These are phyloP conservation scores for Ia io DNA, from an alignment of 2,113 vertebrate genomes.

Conservation along the genomic window DNA sequence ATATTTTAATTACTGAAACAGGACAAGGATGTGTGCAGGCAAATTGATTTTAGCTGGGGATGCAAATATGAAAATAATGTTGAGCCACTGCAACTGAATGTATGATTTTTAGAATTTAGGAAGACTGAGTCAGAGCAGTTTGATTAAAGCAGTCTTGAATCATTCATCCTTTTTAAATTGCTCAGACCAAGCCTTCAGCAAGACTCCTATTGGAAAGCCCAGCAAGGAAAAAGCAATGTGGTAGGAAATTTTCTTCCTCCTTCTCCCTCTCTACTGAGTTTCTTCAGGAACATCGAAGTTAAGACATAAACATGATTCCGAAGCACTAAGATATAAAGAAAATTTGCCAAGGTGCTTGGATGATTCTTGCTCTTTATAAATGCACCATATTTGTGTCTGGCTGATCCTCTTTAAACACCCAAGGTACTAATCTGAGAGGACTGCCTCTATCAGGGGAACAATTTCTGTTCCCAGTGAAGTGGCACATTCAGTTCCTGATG, in stretches of 20 bases:
- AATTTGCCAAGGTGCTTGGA: background rate
- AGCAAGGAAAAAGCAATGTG: background rate
- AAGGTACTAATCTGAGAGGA: constrained; percentile 35
- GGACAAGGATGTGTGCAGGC: background rate
- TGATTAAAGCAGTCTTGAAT: background rate
- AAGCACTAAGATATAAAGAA: background rate
- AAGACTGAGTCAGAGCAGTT: background rate
- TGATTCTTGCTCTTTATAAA: constrained; percentile 19
- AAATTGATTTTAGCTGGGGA: constrained; percentile 2
- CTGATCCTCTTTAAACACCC: constrained; percentile 10
- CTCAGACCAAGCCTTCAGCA: background rate
- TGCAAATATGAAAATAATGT: background rate
- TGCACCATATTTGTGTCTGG: background rate
- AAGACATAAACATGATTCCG: constrained; percentile 16
- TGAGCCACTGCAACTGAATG: background rate
- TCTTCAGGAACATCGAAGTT: constrained; percentile 32
- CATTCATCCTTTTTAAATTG: background rate
- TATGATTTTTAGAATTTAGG: background rate
- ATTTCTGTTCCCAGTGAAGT: constrained; percentile 46
- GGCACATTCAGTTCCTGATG: constrained; percentile 57
- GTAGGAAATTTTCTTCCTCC: background rate
- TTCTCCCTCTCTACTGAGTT: background rate
- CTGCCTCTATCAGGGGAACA: constrained; percentile 20
- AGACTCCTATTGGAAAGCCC: background rate
- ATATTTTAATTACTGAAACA: constrained; percentile 44